Evolutionary conservation across 2,113 vertebrate genomes (phyloP).

Genomic region (Dipodomys stephensi): DNA sequence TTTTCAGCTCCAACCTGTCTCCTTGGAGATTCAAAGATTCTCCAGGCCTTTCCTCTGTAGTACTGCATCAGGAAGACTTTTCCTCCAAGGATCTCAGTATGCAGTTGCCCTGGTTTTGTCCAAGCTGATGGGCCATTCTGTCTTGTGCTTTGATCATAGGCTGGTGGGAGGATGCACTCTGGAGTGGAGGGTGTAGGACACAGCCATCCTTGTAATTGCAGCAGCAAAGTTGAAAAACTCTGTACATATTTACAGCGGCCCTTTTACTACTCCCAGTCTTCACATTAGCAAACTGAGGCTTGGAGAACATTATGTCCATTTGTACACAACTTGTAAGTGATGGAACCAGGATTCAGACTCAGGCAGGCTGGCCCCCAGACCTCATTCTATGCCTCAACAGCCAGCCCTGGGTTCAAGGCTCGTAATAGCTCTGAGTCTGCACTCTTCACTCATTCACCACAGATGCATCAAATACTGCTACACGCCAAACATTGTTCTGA

Average conservation of each 20-base stretch:
- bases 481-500: background rate
- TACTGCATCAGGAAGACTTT: background rate
- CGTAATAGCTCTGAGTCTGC: background rate
- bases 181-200: too few relatives aligned
- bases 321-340: background rate
- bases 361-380: background rate
- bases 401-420: background rate
- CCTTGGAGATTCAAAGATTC: background rate
- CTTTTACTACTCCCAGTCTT: background rate
- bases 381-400: background rate
- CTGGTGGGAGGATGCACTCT: background rate
- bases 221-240: too few relatives aligned
- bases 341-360: background rate
- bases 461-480: background rate
- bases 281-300: background rate
- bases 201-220: rapidly evolving
- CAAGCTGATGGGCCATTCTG: background rate
- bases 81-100: background rate
- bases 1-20: background rate
- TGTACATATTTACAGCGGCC: rapidly evolving
- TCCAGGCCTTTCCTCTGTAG: background rate
- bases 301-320: background rate
- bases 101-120: background rate
- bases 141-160: background rate
- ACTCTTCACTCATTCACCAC: background rate